These are phyloP conservation scores for Epicampocera succincta DNA, from an alignment of 2,888 invertebrate species.

Conservation along the genomic window DNA sequence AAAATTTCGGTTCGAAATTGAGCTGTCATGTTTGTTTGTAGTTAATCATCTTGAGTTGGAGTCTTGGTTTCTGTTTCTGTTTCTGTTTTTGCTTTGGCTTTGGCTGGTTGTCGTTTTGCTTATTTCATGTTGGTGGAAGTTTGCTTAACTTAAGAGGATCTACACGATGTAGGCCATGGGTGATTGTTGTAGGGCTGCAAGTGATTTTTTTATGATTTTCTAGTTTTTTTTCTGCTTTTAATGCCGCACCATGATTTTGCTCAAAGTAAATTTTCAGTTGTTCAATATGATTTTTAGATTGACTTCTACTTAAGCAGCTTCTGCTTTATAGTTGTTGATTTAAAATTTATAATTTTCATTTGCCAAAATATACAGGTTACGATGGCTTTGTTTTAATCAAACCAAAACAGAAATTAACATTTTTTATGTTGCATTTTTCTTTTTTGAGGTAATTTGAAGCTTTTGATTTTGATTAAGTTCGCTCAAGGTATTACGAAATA, in stretches of 20 bases:
- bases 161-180: constrained; percentile 71
- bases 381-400: constrained; percentile 50
- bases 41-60: constrained; percentile 78
- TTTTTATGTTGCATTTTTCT: constrained; percentile 34
- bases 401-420: constrained; percentile 36
- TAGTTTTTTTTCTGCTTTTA: constrained; percentile 11
- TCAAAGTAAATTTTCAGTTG: constrained; percentile 45
- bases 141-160: constrained; percentile 64
- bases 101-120: constrained; percentile 28
- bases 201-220: constrained; percentile 73
- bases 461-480: constrained; percentile 28
- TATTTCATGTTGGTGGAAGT: constrained; percentile 62
- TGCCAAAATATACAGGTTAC: constrained; percentile 48
- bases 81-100: constrained; percentile 28
- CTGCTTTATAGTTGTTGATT: constrained; percentile 62
- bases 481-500: constrained; percentile 60
- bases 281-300: constrained; percentile 66
- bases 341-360: constrained; percentile 58
- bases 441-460: not conserved
- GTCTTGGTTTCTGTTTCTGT: constrained; percentile 9
- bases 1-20: constrained; percentile 74
- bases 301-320: constrained; percentile 61
- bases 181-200: constrained; percentile 74
- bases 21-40: constrained; percentile 80
- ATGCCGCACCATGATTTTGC: constrained; percentile 14